phyloP scores from a whole-genome alignment of 1,140 invertebrate species.

The Archivesica marissinica region DNA sequence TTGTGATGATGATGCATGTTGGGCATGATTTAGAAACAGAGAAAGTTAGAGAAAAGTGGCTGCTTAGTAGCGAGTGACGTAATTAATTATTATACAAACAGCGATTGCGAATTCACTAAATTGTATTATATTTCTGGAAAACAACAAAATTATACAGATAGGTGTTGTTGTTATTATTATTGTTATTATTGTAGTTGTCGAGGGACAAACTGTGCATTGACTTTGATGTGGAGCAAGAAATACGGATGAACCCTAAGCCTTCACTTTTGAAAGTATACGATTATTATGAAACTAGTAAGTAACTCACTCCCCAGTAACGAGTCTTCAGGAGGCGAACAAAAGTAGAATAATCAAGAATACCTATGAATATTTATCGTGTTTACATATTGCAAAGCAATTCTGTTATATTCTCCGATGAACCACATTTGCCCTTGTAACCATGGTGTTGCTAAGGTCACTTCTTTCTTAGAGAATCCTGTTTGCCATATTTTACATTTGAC shows the following conservation, averaged over 20 bases:
- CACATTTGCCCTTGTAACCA: not conserved
- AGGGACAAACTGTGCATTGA: constrained; percentile 91
- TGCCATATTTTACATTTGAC: no score
- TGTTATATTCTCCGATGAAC: not conserved
- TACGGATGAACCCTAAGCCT: constrained; percentile 92
- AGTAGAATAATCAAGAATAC: not conserved
- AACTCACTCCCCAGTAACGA: not conserved
- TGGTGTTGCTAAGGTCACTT: not conserved
- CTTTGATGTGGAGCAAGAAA: constrained; percentile 92
- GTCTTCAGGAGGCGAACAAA: not conserved
- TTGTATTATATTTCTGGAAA: no score
- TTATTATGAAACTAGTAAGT: constrained; percentile 95
- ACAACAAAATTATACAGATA: no score
- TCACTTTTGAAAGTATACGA: constrained; percentile 94
- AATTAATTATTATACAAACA: no score
- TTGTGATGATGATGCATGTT: no score
- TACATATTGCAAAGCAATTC: not conserved
- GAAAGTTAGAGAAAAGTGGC: no score
- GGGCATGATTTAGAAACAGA: no score
- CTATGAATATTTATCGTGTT: not conserved
- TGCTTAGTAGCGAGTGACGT: no score
- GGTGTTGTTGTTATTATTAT: no score
- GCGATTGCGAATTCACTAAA: no score
- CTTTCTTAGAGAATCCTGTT: not conserved
- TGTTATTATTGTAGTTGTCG: constrained; percentile 87